Evolutionary conservation across 2,888 invertebrate species (phyloP).

Genomic region (Cantharis lateralis): DNA sequence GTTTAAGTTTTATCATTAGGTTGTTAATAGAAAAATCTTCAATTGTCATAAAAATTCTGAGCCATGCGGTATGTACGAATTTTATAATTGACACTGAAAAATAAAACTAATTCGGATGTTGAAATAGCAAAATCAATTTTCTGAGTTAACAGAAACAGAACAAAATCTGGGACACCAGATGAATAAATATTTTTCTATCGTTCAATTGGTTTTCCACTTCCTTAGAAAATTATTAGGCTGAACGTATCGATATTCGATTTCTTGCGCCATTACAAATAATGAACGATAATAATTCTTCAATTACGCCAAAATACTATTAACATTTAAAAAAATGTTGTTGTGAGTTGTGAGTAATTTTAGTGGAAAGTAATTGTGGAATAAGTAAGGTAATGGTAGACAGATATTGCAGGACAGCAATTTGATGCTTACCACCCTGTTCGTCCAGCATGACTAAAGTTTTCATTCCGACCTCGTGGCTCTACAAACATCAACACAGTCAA

Average conservation of each 20-base stretch:
- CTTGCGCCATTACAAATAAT: too few species aligned
- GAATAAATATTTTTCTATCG: too few species aligned
- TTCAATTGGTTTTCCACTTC: too few species aligned
- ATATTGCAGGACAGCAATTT: slow-evolving; percentile 47
- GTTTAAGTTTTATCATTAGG: background rate
- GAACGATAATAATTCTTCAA: background rate
- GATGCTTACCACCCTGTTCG: slow-evolving; percentile 99
- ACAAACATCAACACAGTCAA: slow-evolving; percentile 66
- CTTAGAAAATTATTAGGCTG: too few species aligned
- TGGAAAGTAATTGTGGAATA: slow-evolving; percentile 33
- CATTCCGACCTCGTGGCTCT: slow-evolving; percentile 99
- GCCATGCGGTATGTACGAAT: background rate
- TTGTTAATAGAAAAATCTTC: background rate
- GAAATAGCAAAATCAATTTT: too few species aligned
- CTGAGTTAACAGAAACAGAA: too few species aligned
- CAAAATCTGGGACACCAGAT: too few species aligned
- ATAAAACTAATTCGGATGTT: too few species aligned
- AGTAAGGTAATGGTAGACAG: slow-evolving; percentile 28
- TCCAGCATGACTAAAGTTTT: slow-evolving; percentile 99
- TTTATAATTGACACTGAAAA: background rate
- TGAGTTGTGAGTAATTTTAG: slow-evolving; percentile 19
- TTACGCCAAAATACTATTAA: background rate
- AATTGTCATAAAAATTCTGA: background rate
- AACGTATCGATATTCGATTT: too few species aligned
- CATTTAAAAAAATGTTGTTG: slow-evolving; percentile 1